Evolutionary conservation across 2,113 vertebrate genomes (phyloP), one percentile per base, ranked within the genome.

Genomic region (Scatophagus argus): DNA sequence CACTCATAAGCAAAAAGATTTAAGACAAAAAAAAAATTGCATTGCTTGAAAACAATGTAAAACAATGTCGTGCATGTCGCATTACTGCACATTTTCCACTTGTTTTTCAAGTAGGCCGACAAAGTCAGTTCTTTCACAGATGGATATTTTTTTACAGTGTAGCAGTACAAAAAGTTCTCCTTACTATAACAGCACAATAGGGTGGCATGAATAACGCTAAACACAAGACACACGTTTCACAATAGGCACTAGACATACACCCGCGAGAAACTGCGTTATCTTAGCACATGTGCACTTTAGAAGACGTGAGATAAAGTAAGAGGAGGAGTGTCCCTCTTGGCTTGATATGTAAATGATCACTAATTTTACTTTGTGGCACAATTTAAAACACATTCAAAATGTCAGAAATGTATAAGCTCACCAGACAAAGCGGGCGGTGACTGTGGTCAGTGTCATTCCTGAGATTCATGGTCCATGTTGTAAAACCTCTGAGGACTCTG

Each of bases 351-450:
- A 39, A 8, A 14, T 49, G 0, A 23, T 54, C 6, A 58, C 36
- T 52, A 23, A 27, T 51, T 60, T 25, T 8, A 49, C 60, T 10
- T n/a, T 38, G 5, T 2, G 60, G 31, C 23, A n/a, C 43, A 19
- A 11, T 34, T 74, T 36, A 60, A 58, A 51, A 36, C 8, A 31
- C 29, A 25, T 52, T n/a, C 6, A 27, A 34, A 59, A 41, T 29
- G n/a, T 66, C 2, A 21, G 4, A 65, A 44, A 44, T 41, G 8
- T n/a, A 80, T n/a, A n/a, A n/a, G n/a, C 88, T 87, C 55, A 91
- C 89, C 90, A 70, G 75, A n/a, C 29, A 16, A 31, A 34, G 1
- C 25, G 32, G 21, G 14, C 51, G 46, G 4, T 21, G 39, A 12
- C 19, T 54, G 3, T 49, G 32, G n/a, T 36, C 60, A 70, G 19